Percentiles rank a stretch among this genome's conserved stretches.
phyloP scores from a whole-genome alignment of 2,113 vertebrate species.

The Lepisosteus osseus region DNA sequence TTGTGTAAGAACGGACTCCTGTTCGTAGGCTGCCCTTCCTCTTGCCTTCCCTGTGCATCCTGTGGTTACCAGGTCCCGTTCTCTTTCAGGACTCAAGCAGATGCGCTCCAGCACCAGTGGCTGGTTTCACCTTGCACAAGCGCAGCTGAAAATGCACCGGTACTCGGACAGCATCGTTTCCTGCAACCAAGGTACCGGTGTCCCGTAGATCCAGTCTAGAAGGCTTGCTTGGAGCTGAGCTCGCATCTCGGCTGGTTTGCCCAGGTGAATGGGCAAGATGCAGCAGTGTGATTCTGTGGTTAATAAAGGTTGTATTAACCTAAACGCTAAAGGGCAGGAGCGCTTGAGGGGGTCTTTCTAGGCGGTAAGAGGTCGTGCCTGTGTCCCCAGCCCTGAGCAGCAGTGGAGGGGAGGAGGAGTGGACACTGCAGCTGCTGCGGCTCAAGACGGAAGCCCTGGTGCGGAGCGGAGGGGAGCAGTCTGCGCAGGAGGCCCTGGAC shows the following conservation, averaged over 20 bases:
- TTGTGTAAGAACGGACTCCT: too few relatives aligned
- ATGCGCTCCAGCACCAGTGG: slow-evolving; percentile 59
- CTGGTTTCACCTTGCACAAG: slow-evolving; percentile 77
- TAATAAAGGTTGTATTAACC: not conserved
- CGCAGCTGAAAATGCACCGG: slow-evolving; percentile 79
- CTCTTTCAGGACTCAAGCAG: slow-evolving; percentile 71
- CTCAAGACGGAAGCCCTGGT: slow-evolving; percentile 76
- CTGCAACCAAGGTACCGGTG: slow-evolving; percentile 75
- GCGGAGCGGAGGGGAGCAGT: slow-evolving; percentile 56
- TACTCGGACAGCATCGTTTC: slow-evolving; percentile 66
- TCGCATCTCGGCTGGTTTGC: too few relatives aligned
- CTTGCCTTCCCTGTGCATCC: not conserved
- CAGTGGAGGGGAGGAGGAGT: slow-evolving; percentile 42
- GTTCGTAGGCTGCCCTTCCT: too few relatives aligned
- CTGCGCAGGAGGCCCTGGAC: slow-evolving; percentile 75
- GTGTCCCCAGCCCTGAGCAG: slow-evolving; percentile 45
- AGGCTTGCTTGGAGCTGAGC: too few relatives aligned
- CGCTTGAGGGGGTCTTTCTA: too few relatives aligned
- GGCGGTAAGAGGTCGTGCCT: too few relatives aligned
- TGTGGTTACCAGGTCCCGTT: slow-evolving; percentile 10
- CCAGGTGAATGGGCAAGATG: too few relatives aligned
- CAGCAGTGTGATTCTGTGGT: not conserved
- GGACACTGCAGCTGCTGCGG: slow-evolving; percentile 63
- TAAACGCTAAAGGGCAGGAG: too few relatives aligned
- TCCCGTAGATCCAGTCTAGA: not conserved